Conservation (phyloP, 2,797 vertebrate genomes). For the Gallinago nigripennis region DNA sequence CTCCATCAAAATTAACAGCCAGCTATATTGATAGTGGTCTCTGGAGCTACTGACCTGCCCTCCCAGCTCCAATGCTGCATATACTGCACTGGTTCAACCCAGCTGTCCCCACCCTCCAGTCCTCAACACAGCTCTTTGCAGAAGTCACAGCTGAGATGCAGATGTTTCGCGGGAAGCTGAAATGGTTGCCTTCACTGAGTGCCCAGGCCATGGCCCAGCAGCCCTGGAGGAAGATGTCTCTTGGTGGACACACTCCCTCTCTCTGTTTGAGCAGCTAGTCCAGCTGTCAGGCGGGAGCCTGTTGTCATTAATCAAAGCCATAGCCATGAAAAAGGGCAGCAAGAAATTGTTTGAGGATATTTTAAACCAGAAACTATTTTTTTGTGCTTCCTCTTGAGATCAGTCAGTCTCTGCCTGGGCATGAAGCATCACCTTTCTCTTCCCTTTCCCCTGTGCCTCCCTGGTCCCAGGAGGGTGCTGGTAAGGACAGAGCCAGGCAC, state of each 20-base stretch:
- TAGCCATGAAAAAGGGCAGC: neutral
- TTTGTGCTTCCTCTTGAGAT: neutral
- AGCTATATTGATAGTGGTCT: neutral
- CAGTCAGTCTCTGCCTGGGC: neutral
- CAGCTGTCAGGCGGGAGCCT: neutral
- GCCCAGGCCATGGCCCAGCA: neutral
- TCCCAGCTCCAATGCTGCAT: neutral
- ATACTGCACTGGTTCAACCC: neutral
- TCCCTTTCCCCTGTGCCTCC: neutral
- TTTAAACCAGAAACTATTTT: conserved; percentile 4
- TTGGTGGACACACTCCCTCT: accelerated
- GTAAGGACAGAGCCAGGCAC: neutral
- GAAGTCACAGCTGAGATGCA: neutral
- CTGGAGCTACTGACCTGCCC: neutral
- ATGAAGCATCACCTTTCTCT: neutral
- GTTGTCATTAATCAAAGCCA: neutral
- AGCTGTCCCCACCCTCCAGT: neutral
- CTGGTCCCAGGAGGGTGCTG: neutral
- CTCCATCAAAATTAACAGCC: neutral
- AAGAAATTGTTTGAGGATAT: neutral
- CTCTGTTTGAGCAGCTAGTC: neutral
- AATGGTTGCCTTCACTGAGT: neutral
- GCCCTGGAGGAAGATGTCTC: neutral
- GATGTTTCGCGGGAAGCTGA: neutral
- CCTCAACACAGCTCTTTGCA: neutral